These are phyloP conservation scores for Siderastrea siderea DNA, from an alignment of 92 coral and sea anemone genomes.

Conservation along the genomic window DNA sequence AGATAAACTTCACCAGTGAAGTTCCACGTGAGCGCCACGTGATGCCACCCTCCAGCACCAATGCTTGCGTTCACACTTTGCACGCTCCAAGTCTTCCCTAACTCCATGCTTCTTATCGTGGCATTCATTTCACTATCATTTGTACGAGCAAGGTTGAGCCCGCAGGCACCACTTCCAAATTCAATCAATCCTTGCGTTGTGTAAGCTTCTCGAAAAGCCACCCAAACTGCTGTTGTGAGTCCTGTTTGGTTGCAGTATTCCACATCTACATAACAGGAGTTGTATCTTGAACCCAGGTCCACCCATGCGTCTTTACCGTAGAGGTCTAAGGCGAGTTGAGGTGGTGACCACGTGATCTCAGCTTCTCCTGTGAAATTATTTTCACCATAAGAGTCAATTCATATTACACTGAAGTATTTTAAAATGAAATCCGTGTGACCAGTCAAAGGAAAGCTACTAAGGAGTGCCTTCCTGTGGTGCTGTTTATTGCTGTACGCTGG, in stretches of 20 bases:
- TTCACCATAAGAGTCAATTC: too few species aligned
- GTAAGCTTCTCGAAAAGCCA: slow-evolving; percentile 44
- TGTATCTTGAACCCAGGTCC: slow-evolving; percentile 65
- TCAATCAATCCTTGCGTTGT: slow-evolving; percentile 30
- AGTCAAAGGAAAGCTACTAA: background rate
- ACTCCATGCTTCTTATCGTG: slow-evolving; percentile 58
- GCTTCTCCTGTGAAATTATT: slow-evolving; percentile 32
- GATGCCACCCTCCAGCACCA: slow-evolving; percentile 53
- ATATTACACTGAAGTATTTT: too few species aligned
- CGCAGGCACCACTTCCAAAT: slow-evolving; percentile 73
- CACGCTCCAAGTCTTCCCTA: slow-evolving; percentile 54
- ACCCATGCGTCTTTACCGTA: slow-evolving; percentile 69
- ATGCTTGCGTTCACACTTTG: slow-evolving; percentile 38
- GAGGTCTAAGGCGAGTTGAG: slow-evolving; percentile 46
- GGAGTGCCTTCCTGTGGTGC: background rate
- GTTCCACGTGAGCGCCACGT: slow-evolving; percentile 73
- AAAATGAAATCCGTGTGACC: too few species aligned
- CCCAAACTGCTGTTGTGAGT: slow-evolving; percentile 76
- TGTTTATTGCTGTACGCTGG: too few species aligned
- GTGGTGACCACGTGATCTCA: slow-evolving; percentile 50
- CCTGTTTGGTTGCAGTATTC: slow-evolving; percentile 69
- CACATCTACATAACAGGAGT: slow-evolving; percentile 74
- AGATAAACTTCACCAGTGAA: slow-evolving; percentile 53
- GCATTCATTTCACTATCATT: slow-evolving; percentile 39
- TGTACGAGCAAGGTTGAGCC: slow-evolving; percentile 50